A percentile compares a stretch with the other conserved stretches of the same genome.
phyloP scores from a whole-genome alignment of 2,113 vertebrate genomes.

The Osmerus mordax region DNA sequence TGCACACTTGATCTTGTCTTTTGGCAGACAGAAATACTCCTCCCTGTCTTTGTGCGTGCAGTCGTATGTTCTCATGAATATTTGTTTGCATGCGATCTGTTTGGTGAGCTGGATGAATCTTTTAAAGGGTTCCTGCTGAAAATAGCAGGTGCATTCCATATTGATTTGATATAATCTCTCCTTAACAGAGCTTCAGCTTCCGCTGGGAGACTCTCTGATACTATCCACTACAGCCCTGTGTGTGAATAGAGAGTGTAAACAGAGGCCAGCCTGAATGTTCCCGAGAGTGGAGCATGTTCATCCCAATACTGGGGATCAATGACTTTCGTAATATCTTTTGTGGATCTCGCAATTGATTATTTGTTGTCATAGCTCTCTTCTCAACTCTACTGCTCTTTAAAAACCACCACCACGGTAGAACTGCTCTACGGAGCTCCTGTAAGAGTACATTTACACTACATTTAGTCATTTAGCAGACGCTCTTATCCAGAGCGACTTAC shows the following conservation, averaged over 20 bases:
- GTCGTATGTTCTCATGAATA: slow-evolving; percentile 10
- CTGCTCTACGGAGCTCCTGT: slow-evolving; percentile 7
- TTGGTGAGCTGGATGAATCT: neutral
- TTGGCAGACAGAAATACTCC: neutral
- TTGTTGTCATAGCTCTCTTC: neutral
- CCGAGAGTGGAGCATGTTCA: no score
- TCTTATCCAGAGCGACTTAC: no score
- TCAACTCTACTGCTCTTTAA: slow-evolving; percentile 13
- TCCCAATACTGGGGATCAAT: no score
- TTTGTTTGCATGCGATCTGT: neutral
- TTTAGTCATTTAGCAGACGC: no score
- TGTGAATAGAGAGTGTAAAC: neutral
- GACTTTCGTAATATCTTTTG: no score
- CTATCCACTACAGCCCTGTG: neutral
- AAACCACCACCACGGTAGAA: slow-evolving; percentile 9
- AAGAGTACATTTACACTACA: no score
- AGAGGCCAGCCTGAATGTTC: no score
- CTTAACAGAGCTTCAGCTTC: neutral
- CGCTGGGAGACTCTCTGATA: no score
- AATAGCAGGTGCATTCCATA: slow-evolving; percentile 13
- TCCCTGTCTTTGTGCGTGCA: neutral
- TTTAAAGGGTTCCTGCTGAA: slow-evolving; percentile 16
- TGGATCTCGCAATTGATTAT: no score
- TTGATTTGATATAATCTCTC: neutral
- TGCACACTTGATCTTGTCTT: slow-evolving; percentile 2